These are phyloP conservation scores for Microctonus aethiopoides DNA, from an alignment of 2,888 invertebrate genomes.

Conservation along the genomic window DNA sequence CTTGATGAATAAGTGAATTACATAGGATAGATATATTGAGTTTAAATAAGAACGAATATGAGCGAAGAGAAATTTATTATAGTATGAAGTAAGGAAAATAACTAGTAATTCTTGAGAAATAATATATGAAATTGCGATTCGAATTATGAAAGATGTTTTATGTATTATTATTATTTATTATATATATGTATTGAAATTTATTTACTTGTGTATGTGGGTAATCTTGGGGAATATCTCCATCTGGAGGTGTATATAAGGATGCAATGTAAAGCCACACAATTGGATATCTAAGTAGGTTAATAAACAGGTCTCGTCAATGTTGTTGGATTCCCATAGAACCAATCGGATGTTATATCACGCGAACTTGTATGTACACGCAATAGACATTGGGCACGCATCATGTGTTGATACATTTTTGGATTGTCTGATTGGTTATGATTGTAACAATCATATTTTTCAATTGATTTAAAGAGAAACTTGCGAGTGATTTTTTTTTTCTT, in stretches of 20 bases:
- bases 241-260: slow-evolving; percentile 37
- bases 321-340: slow-evolving; percentile 60
- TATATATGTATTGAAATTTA: background rate
- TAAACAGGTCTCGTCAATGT: slow-evolving; percentile 61
- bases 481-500: too few relatives aligned
- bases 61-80: too few relatives aligned
- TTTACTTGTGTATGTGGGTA: background rate
- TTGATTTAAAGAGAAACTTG: too few relatives aligned
- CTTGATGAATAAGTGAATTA: too few relatives aligned
- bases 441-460: too few relatives aligned
- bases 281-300: slow-evolving; percentile 60
- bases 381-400: too few relatives aligned
- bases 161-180: background rate
- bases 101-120: slow-evolving; percentile 4
- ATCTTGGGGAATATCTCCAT: slow-evolving; percentile 51
- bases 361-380: slow-evolving; percentile 50
- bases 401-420: too few relatives aligned
- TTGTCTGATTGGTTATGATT: too few relatives aligned
- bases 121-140: slow-evolving; percentile 33
- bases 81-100: too few relatives aligned
- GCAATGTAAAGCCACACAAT: slow-evolving; percentile 35
- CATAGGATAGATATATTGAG: too few relatives aligned
- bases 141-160: slow-evolving; percentile 39
- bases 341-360: slow-evolving; percentile 59
- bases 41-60: too few relatives aligned